Percentiles rank a stretch among this genome's conserved stretches.
phyloP scores from a whole-genome alignment of 1,140 invertebrate genomes.

The Zaprionus africanus region DNA sequence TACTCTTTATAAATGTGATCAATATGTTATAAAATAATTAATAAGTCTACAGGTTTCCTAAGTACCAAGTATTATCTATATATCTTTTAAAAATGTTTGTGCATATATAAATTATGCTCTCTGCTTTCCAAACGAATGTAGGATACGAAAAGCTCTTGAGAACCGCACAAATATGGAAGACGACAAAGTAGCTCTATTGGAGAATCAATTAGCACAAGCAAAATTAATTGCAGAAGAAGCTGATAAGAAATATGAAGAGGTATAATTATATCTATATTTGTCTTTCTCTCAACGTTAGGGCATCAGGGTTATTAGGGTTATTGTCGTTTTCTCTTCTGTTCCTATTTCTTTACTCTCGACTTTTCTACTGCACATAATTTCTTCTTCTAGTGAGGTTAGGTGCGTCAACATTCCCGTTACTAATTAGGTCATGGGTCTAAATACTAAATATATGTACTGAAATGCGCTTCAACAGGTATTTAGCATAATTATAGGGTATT shows the following conservation, averaged over 20 bases:
- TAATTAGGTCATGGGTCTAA: constrained; percentile 77
- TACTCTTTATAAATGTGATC: constrained; percentile 14
- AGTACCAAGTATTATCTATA: constrained; percentile 68
- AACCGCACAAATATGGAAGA: constrained; percentile 99
- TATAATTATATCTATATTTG: constrained; percentile 84
- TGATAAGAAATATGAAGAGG: constrained; percentile 99
- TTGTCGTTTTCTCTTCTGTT: constrained; percentile 32
- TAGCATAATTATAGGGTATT: constrained; percentile 39
- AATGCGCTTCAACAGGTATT: constrained; percentile 59
- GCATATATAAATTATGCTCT: constrained; percentile 37
- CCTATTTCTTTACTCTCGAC: constrained; percentile 7
- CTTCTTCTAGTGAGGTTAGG: constrained; percentile 63
- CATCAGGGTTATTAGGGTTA: constrained; percentile 79
- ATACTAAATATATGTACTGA: constrained; percentile 10
- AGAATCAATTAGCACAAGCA: constrained; percentile 97
- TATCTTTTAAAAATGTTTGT: constrained; percentile 18
- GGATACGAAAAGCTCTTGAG: constrained; percentile 99
- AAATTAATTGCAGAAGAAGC: constrained; percentile 99
- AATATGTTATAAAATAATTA: constrained; percentile 36
- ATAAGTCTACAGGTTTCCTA: constrained; percentile 64
- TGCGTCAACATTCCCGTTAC: constrained; percentile 62
- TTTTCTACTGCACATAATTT: background rate
- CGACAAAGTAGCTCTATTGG: constrained; percentile 96
- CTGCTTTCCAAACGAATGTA: constrained; percentile 85
- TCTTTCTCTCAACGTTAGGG: constrained; percentile 55